These are phyloP conservation scores for Tiphia femorata DNA, from an alignment of 2,888 invertebrate species.

Conservation along the genomic window DNA sequence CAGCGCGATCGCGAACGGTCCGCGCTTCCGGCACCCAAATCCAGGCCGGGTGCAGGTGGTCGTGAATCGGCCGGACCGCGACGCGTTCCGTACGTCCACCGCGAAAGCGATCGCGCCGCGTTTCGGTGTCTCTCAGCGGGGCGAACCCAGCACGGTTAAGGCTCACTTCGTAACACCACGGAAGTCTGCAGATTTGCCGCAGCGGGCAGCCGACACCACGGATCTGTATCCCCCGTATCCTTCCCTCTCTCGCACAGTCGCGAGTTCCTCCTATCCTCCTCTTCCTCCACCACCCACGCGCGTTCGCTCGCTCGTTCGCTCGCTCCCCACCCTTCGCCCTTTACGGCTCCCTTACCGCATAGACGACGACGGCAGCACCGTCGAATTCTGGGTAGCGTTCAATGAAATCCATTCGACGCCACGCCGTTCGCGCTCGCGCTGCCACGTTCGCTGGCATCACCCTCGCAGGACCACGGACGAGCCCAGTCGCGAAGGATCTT, in stretches of 20 bases:
- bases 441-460: constrained; percentile 14
- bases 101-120: not conserved
- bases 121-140: constrained; percentile 4
- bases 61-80: constrained; percentile 18
- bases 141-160: too few species aligned
- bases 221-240: constrained; percentile 42
- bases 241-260: constrained; percentile 27
- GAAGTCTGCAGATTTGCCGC: constrained; percentile 61
- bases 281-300: constrained; percentile 27
- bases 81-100: constrained; percentile 9
- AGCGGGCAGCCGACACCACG: constrained; percentile 54
- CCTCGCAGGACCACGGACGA: constrained; percentile 1
- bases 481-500: too few species aligned
- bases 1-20: too few species aligned
- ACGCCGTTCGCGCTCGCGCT: constrained; percentile 15
- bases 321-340: constrained; percentile 39
- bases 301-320: constrained; percentile 7
- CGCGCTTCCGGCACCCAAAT: constrained; percentile 47
- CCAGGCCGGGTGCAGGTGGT: constrained; percentile 52
- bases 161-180: constrained; percentile 24
- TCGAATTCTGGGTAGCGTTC: constrained; percentile 60
- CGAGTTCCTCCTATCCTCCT: constrained; percentile 19
- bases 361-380: constrained; percentile 61
- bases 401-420: constrained; percentile 52
- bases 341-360: constrained; percentile 49